These are phyloP conservation scores for Axinella damicornis DNA, from an alignment of 37 sponge, comb jelly and placozoan genomes.

Conservation along the genomic window DNA sequence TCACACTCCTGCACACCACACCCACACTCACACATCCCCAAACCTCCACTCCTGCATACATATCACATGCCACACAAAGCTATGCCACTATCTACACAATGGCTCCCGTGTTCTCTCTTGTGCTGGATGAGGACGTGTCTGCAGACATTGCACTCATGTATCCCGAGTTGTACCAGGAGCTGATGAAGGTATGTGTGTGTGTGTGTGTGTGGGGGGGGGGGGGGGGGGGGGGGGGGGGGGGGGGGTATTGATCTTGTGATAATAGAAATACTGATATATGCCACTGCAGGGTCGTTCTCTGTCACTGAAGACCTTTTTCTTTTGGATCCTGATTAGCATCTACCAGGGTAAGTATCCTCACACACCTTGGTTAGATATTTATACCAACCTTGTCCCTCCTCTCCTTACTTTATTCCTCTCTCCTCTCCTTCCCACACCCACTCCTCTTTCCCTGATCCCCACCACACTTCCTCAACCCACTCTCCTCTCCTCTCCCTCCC, in stretches of 20 bases:
- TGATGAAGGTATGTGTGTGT: constrained; percentile 68
- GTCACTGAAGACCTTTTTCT: constrained; percentile 93
- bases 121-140: constrained; percentile 93
- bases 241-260: background rate
- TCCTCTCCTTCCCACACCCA: background rate
- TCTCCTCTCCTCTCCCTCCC: background rate
- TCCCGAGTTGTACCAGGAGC: constrained; percentile 95
- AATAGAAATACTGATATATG: background rate
- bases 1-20: background rate
- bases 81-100: constrained; percentile 95
- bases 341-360: constrained; percentile 92
- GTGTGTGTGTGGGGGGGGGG: too few relatives aligned
- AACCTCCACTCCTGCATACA: background rate
- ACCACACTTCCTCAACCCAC: background rate
- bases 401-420: background rate
- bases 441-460: background rate
- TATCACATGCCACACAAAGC: constrained; percentile 30
- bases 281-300: constrained; percentile 77
- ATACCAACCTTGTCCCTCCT: background rate
- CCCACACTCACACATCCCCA: constrained; percentile 16
- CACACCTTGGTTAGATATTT: background rate
- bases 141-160: constrained; percentile 87
- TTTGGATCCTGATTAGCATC: constrained; percentile 90
- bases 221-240: background rate
- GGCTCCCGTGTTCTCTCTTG: constrained; percentile 94